A percentile compares a stretch with the other conserved stretches of the same genome.
Conservation (phyloP, 23 tunicate species). For the Phallusia fumigata region DNA sequence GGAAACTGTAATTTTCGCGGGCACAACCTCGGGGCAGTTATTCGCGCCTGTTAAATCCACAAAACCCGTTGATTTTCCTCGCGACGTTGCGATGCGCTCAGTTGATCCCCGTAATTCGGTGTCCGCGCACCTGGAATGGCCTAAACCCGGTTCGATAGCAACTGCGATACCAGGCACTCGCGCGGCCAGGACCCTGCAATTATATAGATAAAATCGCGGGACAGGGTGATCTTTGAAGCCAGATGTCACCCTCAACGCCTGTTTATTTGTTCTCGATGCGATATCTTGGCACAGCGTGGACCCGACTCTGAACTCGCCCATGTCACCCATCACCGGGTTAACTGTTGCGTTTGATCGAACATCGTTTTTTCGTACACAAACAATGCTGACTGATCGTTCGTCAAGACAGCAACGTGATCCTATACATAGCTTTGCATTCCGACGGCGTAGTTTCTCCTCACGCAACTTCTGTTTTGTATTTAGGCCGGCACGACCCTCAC, state of each 20-base stretch:
- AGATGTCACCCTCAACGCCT: neutral
- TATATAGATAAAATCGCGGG: conserved; percentile 21
- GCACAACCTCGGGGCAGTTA: neutral
- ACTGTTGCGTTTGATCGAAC: neutral
- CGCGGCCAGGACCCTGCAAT: conserved; percentile 17
- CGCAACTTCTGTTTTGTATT: neutral
- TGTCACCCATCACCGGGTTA: neutral
- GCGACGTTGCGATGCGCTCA: neutral
- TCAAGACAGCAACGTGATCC: neutral
- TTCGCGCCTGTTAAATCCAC: neutral
- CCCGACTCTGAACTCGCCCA: neutral
- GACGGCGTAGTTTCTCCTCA: neutral
- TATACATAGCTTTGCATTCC: conserved; percentile 3
- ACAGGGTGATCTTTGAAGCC: conserved; percentile 13
- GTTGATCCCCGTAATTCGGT: neutral
- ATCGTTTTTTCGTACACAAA: neutral
- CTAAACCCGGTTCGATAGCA: neutral
- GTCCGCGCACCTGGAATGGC: neutral
- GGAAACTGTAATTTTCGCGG: neutral
- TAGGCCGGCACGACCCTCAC: conserved; percentile 32
- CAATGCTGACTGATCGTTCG: neutral
- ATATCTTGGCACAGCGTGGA: conserved; percentile 1
- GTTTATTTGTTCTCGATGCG: conserved; percentile 15
- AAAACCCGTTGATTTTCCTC: conserved; percentile 1
- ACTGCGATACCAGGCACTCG: neutral